A percentile compares a stretch with the other conserved stretches of the same genome.
Conservation (phyloP, 2,888 invertebrate species). For the Drosophila neotestacea region DNA sequence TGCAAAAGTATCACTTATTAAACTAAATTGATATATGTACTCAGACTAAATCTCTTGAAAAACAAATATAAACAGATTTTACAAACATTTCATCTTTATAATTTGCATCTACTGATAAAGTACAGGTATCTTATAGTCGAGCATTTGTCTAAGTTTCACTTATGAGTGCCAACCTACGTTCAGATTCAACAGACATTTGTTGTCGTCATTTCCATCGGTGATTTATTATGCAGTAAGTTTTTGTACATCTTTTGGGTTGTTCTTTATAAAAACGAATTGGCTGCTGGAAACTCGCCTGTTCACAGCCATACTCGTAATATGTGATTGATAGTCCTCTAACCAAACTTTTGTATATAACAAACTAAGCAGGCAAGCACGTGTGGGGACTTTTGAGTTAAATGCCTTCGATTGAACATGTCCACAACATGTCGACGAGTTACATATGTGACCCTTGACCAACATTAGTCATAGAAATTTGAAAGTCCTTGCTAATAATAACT, state of each 20-base stretch:
- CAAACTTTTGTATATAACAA: not conserved
- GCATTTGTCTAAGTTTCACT: constrained; percentile 1
- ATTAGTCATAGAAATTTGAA: not conserved
- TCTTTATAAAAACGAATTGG: constrained; percentile 25
- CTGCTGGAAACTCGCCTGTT: constrained; percentile 50
- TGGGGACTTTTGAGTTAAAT: constrained; percentile 10
- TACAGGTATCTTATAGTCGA: constrained; percentile 27
- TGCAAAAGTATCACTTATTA: not conserved
- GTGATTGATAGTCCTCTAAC: constrained; percentile 43
- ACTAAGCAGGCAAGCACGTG: constrained; percentile 2
- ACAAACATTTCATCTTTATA: not conserved
- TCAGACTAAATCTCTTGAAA: not conserved
- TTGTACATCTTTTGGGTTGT: constrained; percentile 28
- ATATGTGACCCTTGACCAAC: constrained; percentile 4
- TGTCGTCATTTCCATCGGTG: constrained; percentile 63
- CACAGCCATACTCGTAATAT: constrained; percentile 38
- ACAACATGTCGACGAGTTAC: not conserved
- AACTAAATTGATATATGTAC: not conserved
- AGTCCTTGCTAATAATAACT: not conserved
- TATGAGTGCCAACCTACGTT: constrained; percentile 15
- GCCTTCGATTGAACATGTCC: not conserved
- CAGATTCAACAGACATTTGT: constrained; percentile 51
- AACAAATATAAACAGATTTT: not conserved
- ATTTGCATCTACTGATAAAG: not conserved
- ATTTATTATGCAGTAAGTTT: constrained; percentile 74